phyloP scores from a whole-genome alignment of 2,797 vertebrate genomes.

The Pygocentrus nattereri region DNA sequence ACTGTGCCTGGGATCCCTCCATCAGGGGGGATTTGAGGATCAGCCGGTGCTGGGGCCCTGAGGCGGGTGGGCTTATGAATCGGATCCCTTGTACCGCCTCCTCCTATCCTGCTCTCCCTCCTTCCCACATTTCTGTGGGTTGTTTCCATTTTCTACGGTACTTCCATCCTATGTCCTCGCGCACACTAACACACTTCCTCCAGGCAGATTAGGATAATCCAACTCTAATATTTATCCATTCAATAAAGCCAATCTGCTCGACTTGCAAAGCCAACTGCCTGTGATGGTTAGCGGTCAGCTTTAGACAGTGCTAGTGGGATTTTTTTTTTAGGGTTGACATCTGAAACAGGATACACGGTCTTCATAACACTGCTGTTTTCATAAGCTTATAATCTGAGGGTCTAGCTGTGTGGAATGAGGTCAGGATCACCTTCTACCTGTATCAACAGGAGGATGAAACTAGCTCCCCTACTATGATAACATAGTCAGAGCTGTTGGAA shows the following conservation, averaged over 20 bases:
- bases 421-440: slow-evolving; percentile 29
- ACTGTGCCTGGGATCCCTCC: slow-evolving; percentile 15
- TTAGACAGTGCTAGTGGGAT: slow-evolving; percentile 32
- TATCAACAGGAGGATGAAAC: slow-evolving; percentile 49
- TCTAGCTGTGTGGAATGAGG: slow-evolving; percentile 63
- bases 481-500: slow-evolving; percentile 2
- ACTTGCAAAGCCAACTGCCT: slow-evolving; percentile 65
- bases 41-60: slow-evolving; percentile 74
- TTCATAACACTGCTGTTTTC: slow-evolving; percentile 81
- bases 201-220: slow-evolving; percentile 74
- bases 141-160: slow-evolving; percentile 49
- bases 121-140: slow-evolving; percentile 47
- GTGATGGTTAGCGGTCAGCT: slow-evolving; percentile 25
- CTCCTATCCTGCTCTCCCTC: slow-evolving; percentile 26
- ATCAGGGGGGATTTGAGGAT: slow-evolving; percentile 59
- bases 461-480: slow-evolving; percentile 28
- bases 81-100: slow-evolving; percentile 65
- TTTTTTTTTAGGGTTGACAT: slow-evolving; percentile 60
- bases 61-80: slow-evolving; percentile 74
- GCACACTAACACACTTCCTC: slow-evolving; percentile 35
- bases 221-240: slow-evolving; percentile 80
- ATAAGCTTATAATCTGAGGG: slow-evolving; percentile 68
- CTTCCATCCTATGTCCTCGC: slow-evolving; percentile 45
- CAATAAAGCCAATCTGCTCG: slow-evolving; percentile 80
- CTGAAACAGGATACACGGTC: slow-evolving; percentile 75